Evolutionary conservation across 2,797 vertebrate genomes (phyloP), one percentile per base, ranked within the genome.

Genomic region (Percopsis omiscomaycus): DNA sequence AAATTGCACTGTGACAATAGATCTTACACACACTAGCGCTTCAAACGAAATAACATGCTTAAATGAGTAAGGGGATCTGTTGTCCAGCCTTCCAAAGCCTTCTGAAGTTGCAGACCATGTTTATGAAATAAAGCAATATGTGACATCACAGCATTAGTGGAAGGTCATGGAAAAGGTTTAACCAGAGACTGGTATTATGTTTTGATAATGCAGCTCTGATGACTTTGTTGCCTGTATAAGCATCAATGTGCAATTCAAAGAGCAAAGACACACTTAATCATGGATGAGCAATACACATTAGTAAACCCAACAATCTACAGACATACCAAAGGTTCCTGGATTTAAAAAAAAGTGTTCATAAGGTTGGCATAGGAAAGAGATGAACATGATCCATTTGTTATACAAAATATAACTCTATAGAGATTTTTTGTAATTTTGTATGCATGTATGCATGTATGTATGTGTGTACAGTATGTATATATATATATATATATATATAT

Each of bases 171-270:
- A 42, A 53, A 74, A 57, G 44, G 3, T 42, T 42, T 42, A 10
- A 42, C 6, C 37, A 42, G 37, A 42, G 9, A 42, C 37, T 22
- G 9, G 37, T 42, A 42, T 42, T 42, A 42, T 9, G 37, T 9
- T 42, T 42, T 6, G 37, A 42, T 42, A 42, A 42, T 10, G 37
- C 37, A 42, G 37, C 30, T 69, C 64, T 42, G 58, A 66, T 57
- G 73, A 56, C 68, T 63, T 64, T 48, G 46, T 59, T 71, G 47
- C 51, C 61, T 53, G 72, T 56, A 68, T 77, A 83, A 87, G 82
- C 79, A 79, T 77, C 73, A 66, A 73, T 82, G 78, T 81, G 79
- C 84, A 82, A 80, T 81, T 85, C 73, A 85, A 84, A 68, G 48
- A 79, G 78, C 78, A 84, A 79, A 60, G 44, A 46, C 59, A 84